Conservation (phyloP, 2,797 vertebrate genomes). For the Hafferia zeledoni region DNA sequence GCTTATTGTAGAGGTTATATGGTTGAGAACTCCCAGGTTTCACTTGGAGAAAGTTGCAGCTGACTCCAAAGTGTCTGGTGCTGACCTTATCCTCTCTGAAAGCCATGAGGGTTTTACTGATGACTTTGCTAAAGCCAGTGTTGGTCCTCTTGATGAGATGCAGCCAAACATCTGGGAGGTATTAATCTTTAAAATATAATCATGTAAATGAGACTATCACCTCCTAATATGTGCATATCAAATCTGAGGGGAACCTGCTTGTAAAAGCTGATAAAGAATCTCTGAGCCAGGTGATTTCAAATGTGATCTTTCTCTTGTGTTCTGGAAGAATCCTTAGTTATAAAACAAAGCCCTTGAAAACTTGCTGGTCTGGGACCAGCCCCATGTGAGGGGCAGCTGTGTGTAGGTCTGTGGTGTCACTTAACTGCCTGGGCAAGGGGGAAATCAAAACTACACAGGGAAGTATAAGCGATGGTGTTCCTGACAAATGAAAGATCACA, state of each 20-base stretch:
- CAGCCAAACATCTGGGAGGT: not conserved
- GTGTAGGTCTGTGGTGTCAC: not conserved
- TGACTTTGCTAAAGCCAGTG: not conserved
- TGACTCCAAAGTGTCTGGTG: not conserved
- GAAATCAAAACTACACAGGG: not conserved
- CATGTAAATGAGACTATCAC: not conserved
- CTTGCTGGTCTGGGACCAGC: not conserved
- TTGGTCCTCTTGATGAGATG: not conserved
- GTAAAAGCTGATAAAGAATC: not conserved
- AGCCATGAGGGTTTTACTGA: not conserved
- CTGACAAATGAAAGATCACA: not conserved
- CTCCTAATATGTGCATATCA: rapidly evolving
- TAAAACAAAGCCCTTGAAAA: not conserved
- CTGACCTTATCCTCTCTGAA: not conserved
- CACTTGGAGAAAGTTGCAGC: not conserved
- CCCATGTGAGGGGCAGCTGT: rapidly evolving
- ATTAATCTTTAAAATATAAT: not conserved
- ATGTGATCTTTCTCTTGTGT: not conserved
- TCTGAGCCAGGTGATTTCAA: not conserved
- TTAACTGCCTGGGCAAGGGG: not conserved
- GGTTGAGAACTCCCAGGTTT: not conserved
- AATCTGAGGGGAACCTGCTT: not conserved
- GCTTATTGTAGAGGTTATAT: not conserved
- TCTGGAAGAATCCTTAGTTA: not conserved
- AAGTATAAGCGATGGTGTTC: not conserved